phyloP scores from a whole-genome alignment of 2,797 vertebrate species.

The Staurois parvus region DNA sequence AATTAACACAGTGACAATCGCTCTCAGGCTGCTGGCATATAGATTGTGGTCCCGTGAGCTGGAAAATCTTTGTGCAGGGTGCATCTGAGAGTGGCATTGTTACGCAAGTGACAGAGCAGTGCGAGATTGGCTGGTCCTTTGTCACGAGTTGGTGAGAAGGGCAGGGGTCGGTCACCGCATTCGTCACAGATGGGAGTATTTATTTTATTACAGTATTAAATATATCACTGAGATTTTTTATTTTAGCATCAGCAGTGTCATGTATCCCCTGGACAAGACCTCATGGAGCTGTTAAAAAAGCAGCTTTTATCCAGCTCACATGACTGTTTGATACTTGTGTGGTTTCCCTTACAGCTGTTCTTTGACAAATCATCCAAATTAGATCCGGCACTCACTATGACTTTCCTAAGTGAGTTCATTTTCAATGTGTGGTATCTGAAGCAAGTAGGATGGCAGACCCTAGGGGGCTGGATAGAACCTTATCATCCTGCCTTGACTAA shows the following conservation, averaged over 20 bases:
- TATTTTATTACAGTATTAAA: background rate
- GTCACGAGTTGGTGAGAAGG: too few relatives aligned
- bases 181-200: background rate
- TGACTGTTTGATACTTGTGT: slow-evolving; percentile 31
- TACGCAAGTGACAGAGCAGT: too few relatives aligned
- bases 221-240: slow-evolving; percentile 57
- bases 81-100: too few relatives aligned
- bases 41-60: too few relatives aligned
- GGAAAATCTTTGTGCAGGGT: too few relatives aligned
- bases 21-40: too few relatives aligned
- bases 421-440: slow-evolving; percentile 53
- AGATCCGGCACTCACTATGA: slow-evolving; percentile 52
- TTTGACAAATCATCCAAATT: slow-evolving; percentile 61
- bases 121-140: too few relatives aligned
- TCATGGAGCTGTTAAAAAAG: slow-evolving; percentile 18
- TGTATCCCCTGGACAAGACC: slow-evolving; percentile 33
- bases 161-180: too few relatives aligned
- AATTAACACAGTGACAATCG: too few relatives aligned
- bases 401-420: slow-evolving; percentile 59
- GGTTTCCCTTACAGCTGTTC: slow-evolving; percentile 54
- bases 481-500: slow-evolving; percentile 53
- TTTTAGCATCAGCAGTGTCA: slow-evolving; percentile 54
- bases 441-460: slow-evolving; percentile 49
- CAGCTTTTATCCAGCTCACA: slow-evolving; percentile 30
- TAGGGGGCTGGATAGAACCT: slow-evolving; percentile 52